Conservation (phyloP, 1,140 invertebrate species). For the Sycobia sp. region DNA sequence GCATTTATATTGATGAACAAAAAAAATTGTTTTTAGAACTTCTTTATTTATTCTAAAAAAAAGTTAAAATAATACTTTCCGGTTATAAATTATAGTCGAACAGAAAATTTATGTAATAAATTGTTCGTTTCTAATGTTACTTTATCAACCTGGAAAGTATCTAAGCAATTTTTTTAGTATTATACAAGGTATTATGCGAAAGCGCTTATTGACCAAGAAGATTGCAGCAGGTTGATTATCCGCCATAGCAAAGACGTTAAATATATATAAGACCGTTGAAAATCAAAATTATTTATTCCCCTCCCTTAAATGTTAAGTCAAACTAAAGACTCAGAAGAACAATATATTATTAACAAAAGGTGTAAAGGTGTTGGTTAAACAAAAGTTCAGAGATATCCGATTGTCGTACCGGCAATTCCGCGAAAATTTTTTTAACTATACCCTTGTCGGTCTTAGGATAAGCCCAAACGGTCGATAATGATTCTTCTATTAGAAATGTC, state of each 20-base stretch:
- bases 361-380: slow-evolving; percentile 31
- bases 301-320: slow-evolving; percentile 21
- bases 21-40: not conserved
- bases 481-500: not conserved
- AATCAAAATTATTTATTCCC: slow-evolving; percentile 35
- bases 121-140: not conserved
- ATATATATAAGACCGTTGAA: slow-evolving; percentile 29
- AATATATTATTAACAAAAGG: slow-evolving; percentile 22
- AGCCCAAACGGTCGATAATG: not conserved
- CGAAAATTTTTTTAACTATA: not conserved
- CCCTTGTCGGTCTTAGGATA: not conserved
- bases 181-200: slow-evolving; percentile 10
- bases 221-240: slow-evolving; percentile 22
- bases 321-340: slow-evolving; percentile 14
- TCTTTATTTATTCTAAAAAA: not conserved
- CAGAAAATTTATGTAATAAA: not conserved
- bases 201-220: not conserved
- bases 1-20: not conserved
- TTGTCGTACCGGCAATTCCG: slow-evolving; percentile 3
- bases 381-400: slow-evolving; percentile 17
- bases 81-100: not conserved
- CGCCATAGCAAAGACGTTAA: slow-evolving; percentile 25
- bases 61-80: not conserved
- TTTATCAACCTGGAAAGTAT: too few species aligned
- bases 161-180: too few species aligned